Evolutionary conservation across 2,113 vertebrate genomes (phyloP).

Genomic region (Ceuthmochares aereus): DNA sequence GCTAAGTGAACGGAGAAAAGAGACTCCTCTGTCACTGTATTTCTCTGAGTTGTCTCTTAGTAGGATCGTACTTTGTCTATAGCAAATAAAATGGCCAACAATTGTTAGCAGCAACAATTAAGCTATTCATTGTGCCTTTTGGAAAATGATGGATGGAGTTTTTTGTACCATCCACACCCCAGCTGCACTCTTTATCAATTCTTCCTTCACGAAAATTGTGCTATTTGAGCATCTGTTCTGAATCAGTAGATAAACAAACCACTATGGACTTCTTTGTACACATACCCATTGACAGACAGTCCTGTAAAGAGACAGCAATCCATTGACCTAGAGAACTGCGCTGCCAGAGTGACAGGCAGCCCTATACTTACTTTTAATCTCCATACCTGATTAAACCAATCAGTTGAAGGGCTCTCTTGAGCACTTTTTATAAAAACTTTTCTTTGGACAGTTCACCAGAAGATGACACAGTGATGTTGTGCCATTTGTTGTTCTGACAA

Average conservation of each 20-base stretch:
- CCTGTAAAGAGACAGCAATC: neutral
- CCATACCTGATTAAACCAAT: neutral
- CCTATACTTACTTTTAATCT: neutral
- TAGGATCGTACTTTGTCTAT: neutral
- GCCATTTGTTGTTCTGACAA: neutral
- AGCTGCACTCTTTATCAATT: slow-evolving; percentile 48
- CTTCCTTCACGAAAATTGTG: slow-evolving; percentile 15
- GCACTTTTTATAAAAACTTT: neutral
- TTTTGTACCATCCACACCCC: slow-evolving; percentile 54
- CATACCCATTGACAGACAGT: neutral
- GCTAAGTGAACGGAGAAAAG: neutral
- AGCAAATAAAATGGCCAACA: slow-evolving; percentile 13
- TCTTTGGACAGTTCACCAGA: neutral
- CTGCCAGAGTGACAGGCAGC: neutral
- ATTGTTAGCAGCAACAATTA: slow-evolving; percentile 50
- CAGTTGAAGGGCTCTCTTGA: neutral
- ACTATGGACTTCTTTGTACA: neutral
- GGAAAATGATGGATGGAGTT: slow-evolving; percentile 32
- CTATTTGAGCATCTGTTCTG: slow-evolving; percentile 28
- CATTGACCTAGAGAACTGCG: neutral
- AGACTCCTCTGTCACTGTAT: slow-evolving; percentile 16
- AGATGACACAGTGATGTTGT: neutral
- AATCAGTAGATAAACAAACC: slow-evolving; percentile 20
- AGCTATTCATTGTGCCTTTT: slow-evolving; percentile 39
- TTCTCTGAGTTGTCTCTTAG: neutral